Evolutionary conservation across 2,888 invertebrate species (phyloP).

Genomic region (Drosophila ustulata): DNA sequence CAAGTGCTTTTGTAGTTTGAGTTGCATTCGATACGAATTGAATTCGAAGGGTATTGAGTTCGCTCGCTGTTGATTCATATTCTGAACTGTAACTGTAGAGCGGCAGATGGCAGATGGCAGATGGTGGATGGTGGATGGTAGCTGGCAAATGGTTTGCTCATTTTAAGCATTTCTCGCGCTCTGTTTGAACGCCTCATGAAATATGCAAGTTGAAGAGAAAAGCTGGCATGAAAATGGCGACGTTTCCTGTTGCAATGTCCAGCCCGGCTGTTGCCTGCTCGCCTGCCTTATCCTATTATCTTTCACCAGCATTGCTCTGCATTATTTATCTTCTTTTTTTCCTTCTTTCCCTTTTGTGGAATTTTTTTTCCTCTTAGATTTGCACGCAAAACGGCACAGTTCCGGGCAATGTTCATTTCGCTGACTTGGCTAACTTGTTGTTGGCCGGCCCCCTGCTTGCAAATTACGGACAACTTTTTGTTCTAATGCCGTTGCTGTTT

Average conservation of each 20-base stretch:
- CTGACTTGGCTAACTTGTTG: conserved; percentile 58
- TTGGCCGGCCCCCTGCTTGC: conserved; percentile 19
- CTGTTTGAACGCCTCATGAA: conserved; percentile 56
- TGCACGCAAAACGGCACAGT: conserved; percentile 69
- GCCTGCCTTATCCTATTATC: conserved; percentile 66
- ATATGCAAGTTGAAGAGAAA: conserved; percentile 64
- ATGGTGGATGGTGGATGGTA: conserved; percentile 20
- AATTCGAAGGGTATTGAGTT: conserved; percentile 41
- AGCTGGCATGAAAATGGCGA: conserved; percentile 70
- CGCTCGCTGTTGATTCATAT: conserved; percentile 14
- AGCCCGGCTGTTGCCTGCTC: conserved; percentile 7
- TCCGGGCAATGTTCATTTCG: conserved; percentile 76
- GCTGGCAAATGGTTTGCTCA: conserved; percentile 25
- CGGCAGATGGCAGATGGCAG: conserved; percentile 14
- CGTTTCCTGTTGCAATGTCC: conserved; percentile 61
- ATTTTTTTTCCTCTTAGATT: conserved; percentile 42
- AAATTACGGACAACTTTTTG: conserved; percentile 71
- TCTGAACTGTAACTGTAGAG: conserved; percentile 17
- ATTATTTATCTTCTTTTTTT: conserved; percentile 36
- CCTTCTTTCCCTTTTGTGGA: conserved; percentile 4
- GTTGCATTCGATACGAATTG: conserved; percentile 21
- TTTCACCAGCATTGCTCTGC: conserved; percentile 40
- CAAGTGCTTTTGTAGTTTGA: conserved; percentile 23
- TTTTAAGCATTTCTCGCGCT: conserved; percentile 26
- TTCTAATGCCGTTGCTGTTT: conserved; percentile 23